Percentiles rank a stretch among this genome's conserved stretches.
phyloP scores from a whole-genome alignment of 2,888 invertebrate species.

The Lottia scabra region DNA sequence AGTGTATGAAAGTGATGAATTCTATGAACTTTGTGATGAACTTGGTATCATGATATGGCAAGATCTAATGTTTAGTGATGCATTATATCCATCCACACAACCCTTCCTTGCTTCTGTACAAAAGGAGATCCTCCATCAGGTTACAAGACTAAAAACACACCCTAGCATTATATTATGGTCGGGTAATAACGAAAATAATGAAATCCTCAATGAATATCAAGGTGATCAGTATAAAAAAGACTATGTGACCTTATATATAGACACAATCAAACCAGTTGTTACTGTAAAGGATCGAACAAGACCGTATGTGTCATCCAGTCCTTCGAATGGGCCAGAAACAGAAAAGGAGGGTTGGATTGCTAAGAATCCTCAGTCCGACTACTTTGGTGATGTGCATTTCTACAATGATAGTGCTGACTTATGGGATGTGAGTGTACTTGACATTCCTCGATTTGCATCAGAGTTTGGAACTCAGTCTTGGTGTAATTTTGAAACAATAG shows the following conservation, averaged over 20 bases:
- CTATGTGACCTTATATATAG: slow-evolving; percentile 80
- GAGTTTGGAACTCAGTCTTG: slow-evolving; percentile 96
- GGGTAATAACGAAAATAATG: slow-evolving; percentile 96
- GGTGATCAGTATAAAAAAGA: slow-evolving; percentile 76
- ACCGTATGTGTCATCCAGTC: slow-evolving; percentile 86
- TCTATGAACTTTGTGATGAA: slow-evolving; percentile 87
- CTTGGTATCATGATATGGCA: slow-evolving; percentile 96
- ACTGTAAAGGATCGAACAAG: slow-evolving; percentile 69
- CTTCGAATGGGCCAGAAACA: slow-evolving; percentile 71
- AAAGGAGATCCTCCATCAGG: slow-evolving; percentile 84
- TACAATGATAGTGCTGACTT: slow-evolving; percentile 87
- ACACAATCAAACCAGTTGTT: slow-evolving; percentile 40
- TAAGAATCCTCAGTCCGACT: slow-evolving; percentile 80
- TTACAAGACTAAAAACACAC: slow-evolving; percentile 83
- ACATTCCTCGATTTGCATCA: slow-evolving; percentile 88
- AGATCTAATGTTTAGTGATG: slow-evolving; percentile 96
- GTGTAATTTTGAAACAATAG: slow-evolving; percentile 79
- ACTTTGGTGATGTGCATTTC: slow-evolving; percentile 90
- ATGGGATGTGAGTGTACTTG: slow-evolving; percentile 84
- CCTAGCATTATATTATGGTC: slow-evolving; percentile 90
- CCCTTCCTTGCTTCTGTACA: slow-evolving; percentile 81
- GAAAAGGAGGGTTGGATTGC: slow-evolving; percentile 81
- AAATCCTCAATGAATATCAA: slow-evolving; percentile 53
- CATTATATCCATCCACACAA: slow-evolving; percentile 86
- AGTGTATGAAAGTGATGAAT: slow-evolving; percentile 88